These are phyloP conservation scores for Aplodontia rufa DNA, from an alignment of 2,113 vertebrate species.

Conservation along the genomic window DNA sequence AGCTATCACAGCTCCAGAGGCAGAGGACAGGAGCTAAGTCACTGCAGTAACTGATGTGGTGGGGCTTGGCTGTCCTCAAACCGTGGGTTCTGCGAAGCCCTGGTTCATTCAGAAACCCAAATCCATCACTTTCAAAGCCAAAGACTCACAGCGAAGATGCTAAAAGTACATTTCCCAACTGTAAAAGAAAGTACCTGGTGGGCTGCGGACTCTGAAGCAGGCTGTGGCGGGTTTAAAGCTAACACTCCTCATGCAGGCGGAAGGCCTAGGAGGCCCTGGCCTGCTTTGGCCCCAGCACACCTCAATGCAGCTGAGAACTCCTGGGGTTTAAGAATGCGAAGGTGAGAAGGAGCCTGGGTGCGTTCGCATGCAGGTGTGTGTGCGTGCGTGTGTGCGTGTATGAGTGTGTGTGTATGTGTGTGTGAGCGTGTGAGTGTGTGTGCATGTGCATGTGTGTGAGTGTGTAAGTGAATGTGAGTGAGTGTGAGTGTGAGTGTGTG, in stretches of 20 bases:
- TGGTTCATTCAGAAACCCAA: background rate
- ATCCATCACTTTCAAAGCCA: background rate
- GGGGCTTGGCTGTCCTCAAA: background rate
- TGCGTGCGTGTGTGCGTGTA: too few relatives aligned
- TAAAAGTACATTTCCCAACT: background rate
- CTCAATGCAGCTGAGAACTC: background rate
- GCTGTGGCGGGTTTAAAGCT: fast-evolving
- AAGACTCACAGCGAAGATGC: background rate
- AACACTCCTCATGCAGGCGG: background rate
- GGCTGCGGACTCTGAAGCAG: background rate
- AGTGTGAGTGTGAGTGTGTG: too few relatives aligned
- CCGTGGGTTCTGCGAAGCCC: background rate
- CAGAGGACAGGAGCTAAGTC: background rate
- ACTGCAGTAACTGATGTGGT: fast-evolving
- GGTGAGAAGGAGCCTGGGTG: background rate
- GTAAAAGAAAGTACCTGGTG: background rate
- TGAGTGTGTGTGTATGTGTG: too few relatives aligned
- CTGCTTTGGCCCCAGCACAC: background rate
- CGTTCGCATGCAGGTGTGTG: too few relatives aligned
- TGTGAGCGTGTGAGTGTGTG: too few relatives aligned
- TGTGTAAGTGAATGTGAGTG: too few relatives aligned
- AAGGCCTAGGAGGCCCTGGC: background rate
- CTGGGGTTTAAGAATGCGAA: fast-evolving
- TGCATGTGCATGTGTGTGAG: too few relatives aligned
- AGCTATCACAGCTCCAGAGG: fast-evolving